phyloP scores from a whole-genome alignment of 2,113 vertebrate species.

The Smithornis capensis region DNA sequence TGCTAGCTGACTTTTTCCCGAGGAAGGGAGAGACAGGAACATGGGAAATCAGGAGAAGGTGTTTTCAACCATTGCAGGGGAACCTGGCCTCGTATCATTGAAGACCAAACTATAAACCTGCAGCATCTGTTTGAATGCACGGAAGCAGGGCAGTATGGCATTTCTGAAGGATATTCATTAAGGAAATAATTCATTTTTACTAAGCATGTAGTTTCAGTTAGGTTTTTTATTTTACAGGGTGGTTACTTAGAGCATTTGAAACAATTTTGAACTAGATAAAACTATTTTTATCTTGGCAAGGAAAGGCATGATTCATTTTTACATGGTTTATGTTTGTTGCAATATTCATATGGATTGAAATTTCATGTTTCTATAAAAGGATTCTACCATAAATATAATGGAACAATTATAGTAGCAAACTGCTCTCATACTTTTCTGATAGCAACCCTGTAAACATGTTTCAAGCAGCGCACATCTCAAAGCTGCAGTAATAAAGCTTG shows the following conservation, averaged over 20 bases:
- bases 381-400: neutral
- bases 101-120: neutral
- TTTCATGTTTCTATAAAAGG: neutral
- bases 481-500: neutral
- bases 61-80: neutral
- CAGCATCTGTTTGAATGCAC: neutral
- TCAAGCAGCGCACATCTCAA: neutral
- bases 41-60: neutral
- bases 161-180: neutral
- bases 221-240: neutral
- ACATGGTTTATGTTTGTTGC: neutral
- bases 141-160: neutral
- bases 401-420: neutral
- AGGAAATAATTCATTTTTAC: neutral
- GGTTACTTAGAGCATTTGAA: neutral
- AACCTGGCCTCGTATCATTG: neutral
- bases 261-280: too few species aligned
- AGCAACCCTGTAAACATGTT: neutral
- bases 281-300: neutral
- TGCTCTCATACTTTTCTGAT: neutral
- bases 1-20: neutral
- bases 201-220: neutral
- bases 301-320: rapidly evolving
- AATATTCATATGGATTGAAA: neutral
- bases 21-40: neutral